Conservation (phyloP, 1,140 invertebrate species). For the Antheraea pernyi region DNA sequence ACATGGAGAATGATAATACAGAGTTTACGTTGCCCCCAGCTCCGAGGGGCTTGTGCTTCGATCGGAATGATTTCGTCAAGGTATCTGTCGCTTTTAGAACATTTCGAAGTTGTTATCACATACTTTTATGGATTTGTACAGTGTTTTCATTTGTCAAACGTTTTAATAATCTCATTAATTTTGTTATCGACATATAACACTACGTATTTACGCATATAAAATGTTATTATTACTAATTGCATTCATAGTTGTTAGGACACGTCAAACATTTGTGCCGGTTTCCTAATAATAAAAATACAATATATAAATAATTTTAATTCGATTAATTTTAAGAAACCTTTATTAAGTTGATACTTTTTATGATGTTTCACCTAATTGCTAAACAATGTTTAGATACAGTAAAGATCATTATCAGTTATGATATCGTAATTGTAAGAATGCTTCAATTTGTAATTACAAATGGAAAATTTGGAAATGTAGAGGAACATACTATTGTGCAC, state of each 20-base stretch:
- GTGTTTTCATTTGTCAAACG: too few species aligned
- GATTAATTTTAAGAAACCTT: background rate
- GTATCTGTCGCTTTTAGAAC: constrained; percentile 25
- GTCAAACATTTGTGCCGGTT: constrained; percentile 8
- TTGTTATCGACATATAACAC: too few species aligned
- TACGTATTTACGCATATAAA: background rate
- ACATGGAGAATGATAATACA: constrained; percentile 56
- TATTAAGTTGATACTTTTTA: background rate
- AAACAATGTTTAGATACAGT: too few species aligned
- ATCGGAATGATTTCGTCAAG: constrained; percentile 82
- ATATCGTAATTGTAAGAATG: too few species aligned
- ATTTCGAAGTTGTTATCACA: background rate
- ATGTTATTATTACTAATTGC: background rate
- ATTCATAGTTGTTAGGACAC: background rate
- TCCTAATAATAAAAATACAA: background rate
- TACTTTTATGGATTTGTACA: background rate
- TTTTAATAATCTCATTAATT: too few species aligned
- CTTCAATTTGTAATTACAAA: background rate
- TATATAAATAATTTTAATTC: background rate
- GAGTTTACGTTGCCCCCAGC: constrained; percentile 72
- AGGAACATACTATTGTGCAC: too few species aligned
- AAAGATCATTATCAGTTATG: too few species aligned
- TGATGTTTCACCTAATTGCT: too few species aligned
- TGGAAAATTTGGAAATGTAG: background rate
- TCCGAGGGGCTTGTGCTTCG: constrained; percentile 83